Base-by-base conservation (phyloP, 1,140 invertebrate species). In the Manduca sexta region DNA sequence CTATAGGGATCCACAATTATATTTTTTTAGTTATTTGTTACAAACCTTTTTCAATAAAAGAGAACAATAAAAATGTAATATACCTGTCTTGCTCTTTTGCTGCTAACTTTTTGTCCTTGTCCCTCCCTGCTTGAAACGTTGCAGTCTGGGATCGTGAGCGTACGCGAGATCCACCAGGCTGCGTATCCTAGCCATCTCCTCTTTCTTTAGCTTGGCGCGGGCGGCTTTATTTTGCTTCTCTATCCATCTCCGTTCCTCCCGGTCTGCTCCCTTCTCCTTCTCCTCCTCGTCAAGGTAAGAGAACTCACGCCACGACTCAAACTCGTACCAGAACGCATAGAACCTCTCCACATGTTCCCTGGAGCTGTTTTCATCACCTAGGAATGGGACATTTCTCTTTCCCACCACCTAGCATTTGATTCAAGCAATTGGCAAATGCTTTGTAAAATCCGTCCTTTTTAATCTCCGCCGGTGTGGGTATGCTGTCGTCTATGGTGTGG, bases 221-320 rank as follows among this genome's bases (percentile, higher is more conserved):
- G 93, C 95, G 8, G 90, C 92, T 89, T 97, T 98, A 72, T 99
- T 99, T 74, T 98, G 95, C 86, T 98, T 99, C 69, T 99, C 98
- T 67, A 99, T 98, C 93, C 95, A 98, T 50, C 95, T 92, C 16
- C 98, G 88, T 87, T 98, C 97, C 64, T 98, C 97, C 1, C 97
- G 91, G 86, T 95, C 97, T 84, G 97, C 93, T 2, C 97, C 98
- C 74, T 96, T 97, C 74, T 98, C 97, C 81, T 99, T 99, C 62
- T 99, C 97, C 78, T 99, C 98, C 86, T 99, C 97, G 84, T 99
- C 98, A 48, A 98, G 84, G 81, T 99, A 99, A n/a, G 97, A 99
- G 88, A 94, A 99, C 70, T 99, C 98, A 57, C 98, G 88, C 98
- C 98, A 99, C 0, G 98, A 99, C 61, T 99, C 96, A 87, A 99